A percentile compares a stretch with the other conserved stretches of the same genome.
Conservation (phyloP, 2,888 invertebrate species). For the Mythimna pallens region DNA sequence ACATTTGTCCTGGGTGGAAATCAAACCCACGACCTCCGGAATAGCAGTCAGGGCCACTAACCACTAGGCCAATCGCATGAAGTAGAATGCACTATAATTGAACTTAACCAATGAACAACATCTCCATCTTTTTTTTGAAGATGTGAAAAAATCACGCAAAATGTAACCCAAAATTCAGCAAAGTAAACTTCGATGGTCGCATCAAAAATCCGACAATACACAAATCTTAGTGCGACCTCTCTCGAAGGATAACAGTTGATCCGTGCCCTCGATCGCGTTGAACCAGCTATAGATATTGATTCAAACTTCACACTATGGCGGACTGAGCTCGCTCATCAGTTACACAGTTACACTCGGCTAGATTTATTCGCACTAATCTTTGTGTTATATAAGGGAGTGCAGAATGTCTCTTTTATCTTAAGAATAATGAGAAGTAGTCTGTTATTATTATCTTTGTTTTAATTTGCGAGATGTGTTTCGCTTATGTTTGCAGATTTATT, state of each 20-base stretch:
- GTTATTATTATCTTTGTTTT: conserved; percentile 23
- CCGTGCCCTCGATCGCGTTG: conserved; percentile 36
- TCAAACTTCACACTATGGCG: conserved; percentile 25
- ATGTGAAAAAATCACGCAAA: neutral
- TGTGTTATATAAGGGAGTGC: conserved; percentile 20
- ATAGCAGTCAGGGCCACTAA: too few relatives aligned
- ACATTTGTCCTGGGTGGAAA: too few relatives aligned
- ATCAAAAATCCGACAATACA: conserved; percentile 16
- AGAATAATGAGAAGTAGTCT: conserved; percentile 30
- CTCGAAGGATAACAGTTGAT: conserved; percentile 37
- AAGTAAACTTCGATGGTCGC: neutral
- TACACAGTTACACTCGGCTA: conserved; percentile 31
- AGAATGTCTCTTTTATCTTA: conserved; percentile 32
- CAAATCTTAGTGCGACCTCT: conserved; percentile 34
- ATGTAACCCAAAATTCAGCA: neutral
- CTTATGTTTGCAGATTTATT: neutral
- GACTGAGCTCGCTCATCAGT: conserved; percentile 23
- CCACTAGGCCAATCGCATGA: too few relatives aligned
- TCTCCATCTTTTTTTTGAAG: neutral
- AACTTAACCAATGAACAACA: neutral
- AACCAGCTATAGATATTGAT: conserved; percentile 46
- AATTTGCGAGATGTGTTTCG: neutral
- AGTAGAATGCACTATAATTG: too few relatives aligned
- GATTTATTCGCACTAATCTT: conserved; percentile 59
- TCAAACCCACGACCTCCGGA: too few relatives aligned